Percentiles rank a stretch among this genome's conserved stretches.
Evolutionary conservation across 1,140 invertebrate genomes (phyloP).

Genomic region (Riptortus pedestris): DNA sequence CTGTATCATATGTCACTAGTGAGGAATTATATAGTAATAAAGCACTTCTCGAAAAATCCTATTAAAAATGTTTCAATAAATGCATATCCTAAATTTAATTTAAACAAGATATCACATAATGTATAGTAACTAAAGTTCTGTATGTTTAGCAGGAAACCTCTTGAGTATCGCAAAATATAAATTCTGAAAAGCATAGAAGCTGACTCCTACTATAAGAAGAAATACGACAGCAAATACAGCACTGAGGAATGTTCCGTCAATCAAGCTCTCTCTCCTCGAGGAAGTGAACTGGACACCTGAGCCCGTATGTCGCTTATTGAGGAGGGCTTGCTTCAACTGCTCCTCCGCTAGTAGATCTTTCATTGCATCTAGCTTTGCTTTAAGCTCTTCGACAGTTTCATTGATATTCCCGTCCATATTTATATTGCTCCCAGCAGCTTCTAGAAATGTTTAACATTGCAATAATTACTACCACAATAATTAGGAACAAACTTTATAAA

Average conservation of each 20-base stretch:
- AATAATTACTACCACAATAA: too few species aligned
- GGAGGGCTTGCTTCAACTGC: constrained; percentile 38
- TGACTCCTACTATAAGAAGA: constrained; percentile 63
- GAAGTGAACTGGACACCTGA: constrained; percentile 39
- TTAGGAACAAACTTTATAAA: too few species aligned
- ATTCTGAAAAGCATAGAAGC: constrained; percentile 72
- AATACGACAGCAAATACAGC: constrained; percentile 65
- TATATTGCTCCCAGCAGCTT: too few species aligned
- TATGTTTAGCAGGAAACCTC: constrained; percentile 61
- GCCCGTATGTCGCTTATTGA: constrained; percentile 33
- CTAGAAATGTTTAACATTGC: too few species aligned
- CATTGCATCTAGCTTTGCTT: constrained; percentile 62
- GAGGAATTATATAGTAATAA: too few species aligned
- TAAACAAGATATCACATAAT: too few species aligned
- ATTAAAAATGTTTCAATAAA: too few species aligned
- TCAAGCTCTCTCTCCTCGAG: constrained; percentile 47
- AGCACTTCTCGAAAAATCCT: too few species aligned
- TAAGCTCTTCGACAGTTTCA: constrained; percentile 60
- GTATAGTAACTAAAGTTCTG: constrained; percentile 53
- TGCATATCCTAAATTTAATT: too few species aligned
- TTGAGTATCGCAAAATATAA: constrained; percentile 68
- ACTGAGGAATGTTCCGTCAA: constrained; percentile 68
- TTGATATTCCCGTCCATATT: constrained; percentile 16
- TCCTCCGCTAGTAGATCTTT: constrained; percentile 66
- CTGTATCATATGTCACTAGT: too few species aligned